Conservation (phyloP, 2,888 invertebrate genomes). For the Oscheius sp. region DNA sequence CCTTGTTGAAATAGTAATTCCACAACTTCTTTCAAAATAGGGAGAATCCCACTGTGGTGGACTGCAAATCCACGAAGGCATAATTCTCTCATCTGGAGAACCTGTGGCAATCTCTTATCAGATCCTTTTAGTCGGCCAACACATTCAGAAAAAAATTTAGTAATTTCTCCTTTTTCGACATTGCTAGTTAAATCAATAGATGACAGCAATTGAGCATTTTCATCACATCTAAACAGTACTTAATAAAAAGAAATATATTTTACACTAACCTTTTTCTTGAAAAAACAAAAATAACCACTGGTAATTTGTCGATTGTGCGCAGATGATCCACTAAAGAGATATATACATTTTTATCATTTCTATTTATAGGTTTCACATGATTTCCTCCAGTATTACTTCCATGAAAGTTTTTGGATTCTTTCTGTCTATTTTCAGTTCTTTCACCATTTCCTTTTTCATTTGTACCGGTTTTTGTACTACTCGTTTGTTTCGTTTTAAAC, state of each 20-base stretch:
- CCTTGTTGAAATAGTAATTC: slow-evolving; percentile 95
- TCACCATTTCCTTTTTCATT: slow-evolving; percentile 22
- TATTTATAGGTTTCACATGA: neutral
- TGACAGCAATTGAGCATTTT: slow-evolving; percentile 76
- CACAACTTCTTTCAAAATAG: slow-evolving; percentile 97
- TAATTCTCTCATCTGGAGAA: slow-evolving; percentile 78
- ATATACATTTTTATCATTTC: slow-evolving; percentile 82
- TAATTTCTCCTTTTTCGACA: slow-evolving; percentile 82
- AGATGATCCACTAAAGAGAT: slow-evolving; percentile 84
- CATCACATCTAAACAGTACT: slow-evolving; percentile 80
- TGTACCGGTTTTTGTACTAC: neutral
- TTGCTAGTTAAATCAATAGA: slow-evolving; percentile 83
- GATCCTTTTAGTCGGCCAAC: slow-evolving; percentile 84
- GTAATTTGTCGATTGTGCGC: slow-evolving; percentile 83
- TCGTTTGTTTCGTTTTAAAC: neutral
- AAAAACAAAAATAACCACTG: slow-evolving; percentile 91
- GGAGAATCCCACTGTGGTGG: slow-evolving; percentile 96
- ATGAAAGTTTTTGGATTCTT: neutral
- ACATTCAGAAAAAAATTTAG: slow-evolving; percentile 85
- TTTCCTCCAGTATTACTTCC: slow-evolving; percentile 5
- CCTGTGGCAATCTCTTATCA: slow-evolving; percentile 89
- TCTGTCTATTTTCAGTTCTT: slow-evolving; percentile 11
- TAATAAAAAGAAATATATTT: neutral
- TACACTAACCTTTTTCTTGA: slow-evolving; percentile 77
- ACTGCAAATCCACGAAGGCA: slow-evolving; percentile 85